Evolutionary conservation across 1,140 invertebrate species (phyloP), one percentile per base, ranked within the genome.

Genomic region (Oscheius sp.): DNA sequence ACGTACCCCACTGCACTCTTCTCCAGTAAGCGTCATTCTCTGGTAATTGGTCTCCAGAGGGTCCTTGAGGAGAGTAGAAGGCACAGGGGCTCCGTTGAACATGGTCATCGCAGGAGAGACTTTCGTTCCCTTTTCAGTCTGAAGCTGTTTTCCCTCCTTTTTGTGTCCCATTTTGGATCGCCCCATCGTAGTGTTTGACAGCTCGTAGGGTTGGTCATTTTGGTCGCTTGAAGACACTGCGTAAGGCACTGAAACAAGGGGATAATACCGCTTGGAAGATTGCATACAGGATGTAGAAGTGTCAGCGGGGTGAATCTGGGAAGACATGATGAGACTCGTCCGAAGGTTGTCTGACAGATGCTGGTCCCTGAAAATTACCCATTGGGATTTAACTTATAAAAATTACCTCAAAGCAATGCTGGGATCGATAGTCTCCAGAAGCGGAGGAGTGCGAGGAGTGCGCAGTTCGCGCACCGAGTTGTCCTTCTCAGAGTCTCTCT

Each of bases 1-100:
- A 4, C 20, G 23, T 23, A 45, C 83, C 18, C 81, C 82, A 7
- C 78, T 79, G 18, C 84, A 36, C 46, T 83, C 83, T 61, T 83
- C 82, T 2, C 79, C 83, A 49, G 80, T 82, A 29, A 83, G 73
- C 10, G 80, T 83, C 80, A 83, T 84, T 29, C 82, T 77, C 64
- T 83, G 81, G 59, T 83, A 83, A 62, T 84, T 84, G n/a, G 84
- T 80, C 52, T 84, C 83, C 20, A 83, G 79, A 26, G 83, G 83
- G 59, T 84, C 83, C 28, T 61, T 68, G 28, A 68, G 38, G 31
- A 31, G 10, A 32, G 34, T 31, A 26, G 38, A n/a, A 42, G 38
- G 38, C 10, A 42, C 38, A 42, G 10, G 38, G 38, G 10, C 38
- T n/a, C 38, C 10, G 38, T n/a, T n/a, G 38, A n/a, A n/a, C 38